phyloP scores from a whole-genome alignment of 2,113 vertebrate species.

The Antennarius striatus region DNA sequence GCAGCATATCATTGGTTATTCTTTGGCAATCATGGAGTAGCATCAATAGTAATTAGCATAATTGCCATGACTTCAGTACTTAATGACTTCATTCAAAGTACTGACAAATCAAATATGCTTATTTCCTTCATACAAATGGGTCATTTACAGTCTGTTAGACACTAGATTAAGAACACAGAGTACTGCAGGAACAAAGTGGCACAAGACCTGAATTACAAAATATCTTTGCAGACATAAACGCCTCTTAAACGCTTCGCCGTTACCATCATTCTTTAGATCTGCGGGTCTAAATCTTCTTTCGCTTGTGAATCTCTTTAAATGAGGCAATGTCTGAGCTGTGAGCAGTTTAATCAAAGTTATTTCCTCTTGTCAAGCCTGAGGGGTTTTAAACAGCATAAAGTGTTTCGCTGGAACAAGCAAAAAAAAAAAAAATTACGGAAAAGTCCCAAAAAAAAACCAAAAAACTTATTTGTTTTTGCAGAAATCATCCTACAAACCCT shows the following conservation, averaged over 20 bases:
- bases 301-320: slow-evolving; percentile 5
- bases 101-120: slow-evolving; percentile 73
- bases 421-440: too few species aligned
- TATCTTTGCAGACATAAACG: slow-evolving; percentile 2
- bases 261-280: not conserved
- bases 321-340: not conserved
- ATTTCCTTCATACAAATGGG: slow-evolving; percentile 58
- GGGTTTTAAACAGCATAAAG: too few species aligned
- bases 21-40: slow-evolving; percentile 72
- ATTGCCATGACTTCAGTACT: slow-evolving; percentile 61
- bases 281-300: not conserved
- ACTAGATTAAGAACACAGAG: slow-evolving; percentile 33
- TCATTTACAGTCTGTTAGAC: slow-evolving; percentile 60
- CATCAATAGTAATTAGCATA: slow-evolving; percentile 77
- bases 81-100: slow-evolving; percentile 69
- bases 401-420: too few species aligned
- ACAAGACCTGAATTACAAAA: slow-evolving; percentile 24
- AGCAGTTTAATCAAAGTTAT: not conserved
- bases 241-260: not conserved
- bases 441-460: too few species aligned
- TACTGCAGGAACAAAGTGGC: slow-evolving; percentile 27
- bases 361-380: not conserved
- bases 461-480: not conserved
- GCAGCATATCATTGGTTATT: slow-evolving; percentile 73
- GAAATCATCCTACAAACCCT: not conserved